A percentile compares a stretch with the other conserved stretches of the same genome.
Evolutionary conservation across 2,113 vertebrate genomes (phyloP).

Genomic region (Nerophis ophidion): DNA sequence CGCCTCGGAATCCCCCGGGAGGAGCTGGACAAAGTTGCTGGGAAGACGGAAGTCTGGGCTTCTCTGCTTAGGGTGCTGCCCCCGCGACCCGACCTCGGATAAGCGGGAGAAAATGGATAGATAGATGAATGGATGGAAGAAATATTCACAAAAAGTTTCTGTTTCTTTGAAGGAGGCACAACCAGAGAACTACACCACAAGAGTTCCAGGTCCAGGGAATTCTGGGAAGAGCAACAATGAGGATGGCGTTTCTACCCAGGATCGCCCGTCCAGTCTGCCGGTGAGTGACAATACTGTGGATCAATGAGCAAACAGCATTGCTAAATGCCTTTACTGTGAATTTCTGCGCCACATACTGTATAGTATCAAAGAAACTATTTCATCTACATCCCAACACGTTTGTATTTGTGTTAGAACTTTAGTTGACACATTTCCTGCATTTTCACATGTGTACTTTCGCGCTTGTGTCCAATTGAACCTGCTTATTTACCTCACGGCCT

Average conservation of each 20-base stretch:
- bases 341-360: neutral
- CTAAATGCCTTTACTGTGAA: too few species aligned
- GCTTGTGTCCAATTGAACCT: constrained; percentile 40
- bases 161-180: constrained; percentile 74
- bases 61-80: too few species aligned
- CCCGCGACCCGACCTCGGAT: too few species aligned
- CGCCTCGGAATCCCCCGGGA: too few species aligned
- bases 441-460: constrained; percentile 4
- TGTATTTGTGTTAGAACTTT: neutral
- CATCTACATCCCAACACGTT: neutral
- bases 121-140: too few species aligned
- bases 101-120: too few species aligned
- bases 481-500: constrained; percentile 14
- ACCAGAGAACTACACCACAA: constrained; percentile 84
- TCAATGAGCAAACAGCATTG: neutral
- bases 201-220: constrained; percentile 79
- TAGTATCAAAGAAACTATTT: too few species aligned
- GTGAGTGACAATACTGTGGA: constrained; percentile 67
- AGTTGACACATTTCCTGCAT: neutral
- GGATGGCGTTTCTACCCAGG: constrained; percentile 82
- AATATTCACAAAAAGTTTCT: neutral
- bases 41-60: too few species aligned
- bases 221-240: constrained; percentile 87
- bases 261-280: constrained; percentile 93
- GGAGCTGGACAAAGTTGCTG: too few species aligned